Evolutionary conservation across 2,797 vertebrate genomes (phyloP).

Genomic region (Macropus fuliginosus): DNA sequence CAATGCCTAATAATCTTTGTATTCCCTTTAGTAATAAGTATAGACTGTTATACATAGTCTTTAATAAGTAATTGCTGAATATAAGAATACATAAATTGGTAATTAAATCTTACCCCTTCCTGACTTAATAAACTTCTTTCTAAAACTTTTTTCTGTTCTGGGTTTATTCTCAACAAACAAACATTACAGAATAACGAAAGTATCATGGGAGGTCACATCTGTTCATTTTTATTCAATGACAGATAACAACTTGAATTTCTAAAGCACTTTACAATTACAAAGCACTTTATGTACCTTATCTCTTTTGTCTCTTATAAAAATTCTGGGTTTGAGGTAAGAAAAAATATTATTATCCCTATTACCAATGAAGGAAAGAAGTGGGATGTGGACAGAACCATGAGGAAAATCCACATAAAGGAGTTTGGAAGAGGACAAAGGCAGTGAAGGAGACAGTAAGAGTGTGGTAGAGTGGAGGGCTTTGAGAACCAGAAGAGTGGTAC

Average conservation of each 20-base stretch:
- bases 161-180: neutral
- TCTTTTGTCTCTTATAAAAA: neutral
- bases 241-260: neutral
- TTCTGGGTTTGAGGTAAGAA: neutral
- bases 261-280: neutral
- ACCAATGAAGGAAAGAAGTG: neutral
- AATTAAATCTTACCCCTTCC: neutral
- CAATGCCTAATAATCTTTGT: neutral
- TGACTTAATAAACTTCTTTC: neutral
- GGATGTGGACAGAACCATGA: neutral
- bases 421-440: neutral
- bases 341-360: too few relatives aligned
- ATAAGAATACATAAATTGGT: neutral
- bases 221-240: neutral
- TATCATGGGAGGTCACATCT: neutral
- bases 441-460: neutral
- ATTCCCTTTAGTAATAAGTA: neutral
- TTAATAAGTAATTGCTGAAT: neutral
- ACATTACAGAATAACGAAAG: neutral
- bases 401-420: neutral
- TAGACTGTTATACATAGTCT: neutral
- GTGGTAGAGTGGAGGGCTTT: neutral
- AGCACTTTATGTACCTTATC: neutral
- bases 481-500: neutral
- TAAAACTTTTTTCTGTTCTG: neutral